Base-by-base conservation (phyloP, 2,888 invertebrate species). In the Thalpophila matura region DNA sequence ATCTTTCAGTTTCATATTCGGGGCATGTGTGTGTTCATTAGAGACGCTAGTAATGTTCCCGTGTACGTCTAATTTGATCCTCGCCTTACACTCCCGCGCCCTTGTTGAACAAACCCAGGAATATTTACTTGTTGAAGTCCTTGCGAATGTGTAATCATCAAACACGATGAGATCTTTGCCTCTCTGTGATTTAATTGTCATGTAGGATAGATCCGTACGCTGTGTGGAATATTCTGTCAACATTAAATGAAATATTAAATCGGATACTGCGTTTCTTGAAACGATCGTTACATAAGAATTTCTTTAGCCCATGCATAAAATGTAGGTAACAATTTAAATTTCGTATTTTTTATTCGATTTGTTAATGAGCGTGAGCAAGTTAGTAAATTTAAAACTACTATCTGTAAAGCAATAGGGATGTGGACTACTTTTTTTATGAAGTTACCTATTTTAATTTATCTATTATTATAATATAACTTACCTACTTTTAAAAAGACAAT, bases 151-250 rank as follows among this genome's bases (percentile, higher is more conserved):
- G 27, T 61, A 61, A 18, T 35, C 27, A 12, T 7, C 42, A 6
- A 22, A 66, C 1, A 66, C 56, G 5, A 64, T 63, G 3, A 64
- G 53, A 18, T 63, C 18, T 53, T 64, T 61, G 27, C 61, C 61
- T 53, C 64, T 51, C 35, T 64, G 61, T 16, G 61, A 61, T 43
- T 35, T 24, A 6, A 81, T 9, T 26, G 18, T 60, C 24, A 3
- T 16, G 55, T 62, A 65, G 3, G 58, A 37, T n/a, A n/a, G n/a
- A 4, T 22, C n/a, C 33, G 12, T 20, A 3, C 26, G 29, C 1
- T 14, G 24, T 5, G 18, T 7, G 20, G 12, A n/a, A 10, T n/a
- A n/a, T n/a, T 7, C 63, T 40, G 63, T n/a, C 9, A 50, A 60
- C n/a, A 49, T 27, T 35, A 3, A 35, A 27, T 27, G 26, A 3